phyloP scores from a whole-genome alignment of 2,888 invertebrate species.

The Melolontha melolontha region DNA sequence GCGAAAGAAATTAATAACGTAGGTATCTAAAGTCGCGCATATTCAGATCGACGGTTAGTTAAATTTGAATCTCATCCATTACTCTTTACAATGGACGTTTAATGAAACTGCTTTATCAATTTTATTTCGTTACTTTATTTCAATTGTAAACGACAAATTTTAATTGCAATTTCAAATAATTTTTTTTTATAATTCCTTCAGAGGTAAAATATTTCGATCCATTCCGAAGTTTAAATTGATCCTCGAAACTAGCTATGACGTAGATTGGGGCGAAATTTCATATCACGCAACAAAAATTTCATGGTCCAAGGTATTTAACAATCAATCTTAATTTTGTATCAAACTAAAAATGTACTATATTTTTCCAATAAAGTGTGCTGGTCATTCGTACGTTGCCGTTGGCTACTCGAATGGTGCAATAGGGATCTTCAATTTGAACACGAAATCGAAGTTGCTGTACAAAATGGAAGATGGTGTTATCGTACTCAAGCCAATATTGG shows the following conservation, averaged over 20 bases:
- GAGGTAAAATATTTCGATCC: conserved; percentile 64
- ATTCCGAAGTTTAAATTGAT: conserved; percentile 67
- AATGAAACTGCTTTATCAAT: no score
- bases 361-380: conserved; percentile 64
- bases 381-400: conserved; percentile 71
- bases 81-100: no score
- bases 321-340: conserved; percentile 6
- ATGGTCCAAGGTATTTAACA: conserved; percentile 63
- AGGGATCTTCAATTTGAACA: conserved; percentile 73
- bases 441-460: conserved; percentile 67
- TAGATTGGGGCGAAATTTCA: conserved; percentile 53
- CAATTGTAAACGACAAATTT: no score
- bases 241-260: conserved; percentile 54
- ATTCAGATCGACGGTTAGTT: no score
- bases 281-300: conserved; percentile 69
- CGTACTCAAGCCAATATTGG: conserved; percentile 70
- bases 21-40: no score
- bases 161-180: no score
- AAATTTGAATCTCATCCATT: no score
- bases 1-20: no score
- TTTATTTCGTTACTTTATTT: no score
- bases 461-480: conserved; percentile 62
- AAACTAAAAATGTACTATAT: conserved; percentile 45
- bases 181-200: conserved; percentile 56
- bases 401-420: conserved; percentile 77